Evolutionary conservation across 1,140 invertebrate genomes (phyloP), one percentile per base, ranked within the genome.

Genomic region (Drosophila teissieri): DNA sequence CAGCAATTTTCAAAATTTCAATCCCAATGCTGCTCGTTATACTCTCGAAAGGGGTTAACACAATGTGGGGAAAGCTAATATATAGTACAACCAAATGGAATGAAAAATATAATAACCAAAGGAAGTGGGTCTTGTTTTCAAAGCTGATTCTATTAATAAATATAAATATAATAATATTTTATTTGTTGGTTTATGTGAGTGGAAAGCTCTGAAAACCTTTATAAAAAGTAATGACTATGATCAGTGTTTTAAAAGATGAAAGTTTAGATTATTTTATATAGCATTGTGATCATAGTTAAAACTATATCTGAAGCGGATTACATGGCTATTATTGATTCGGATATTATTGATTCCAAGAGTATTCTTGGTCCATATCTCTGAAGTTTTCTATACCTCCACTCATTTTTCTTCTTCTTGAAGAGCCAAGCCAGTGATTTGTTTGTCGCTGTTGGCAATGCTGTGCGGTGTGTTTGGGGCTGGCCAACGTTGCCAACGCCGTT

Each of bases 1-100:
- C 77, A 89, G 84, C 84, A 88, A 88, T 88, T 88, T 88, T 88
- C 57, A 88, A 88, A 88, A 88, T 78, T 78, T 78, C 76, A 78
- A 78, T 78, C 76, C 76, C 76, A 78, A 11, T 31, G 44, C 49
- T 56, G 56, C 57, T 70, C 14, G 36, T 39, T 49, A 40, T 70
- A 42, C 67, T 14, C 67, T 70, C 1, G 24, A 1, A 70, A 39
- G 44, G 52, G 27, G 42, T 36, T 37, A 17, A 22, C 15, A 37
- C 8, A 11, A 22, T 68, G 44, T 54, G 17, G 12, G 45, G 12
- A 44, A 1, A 8, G 27, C 4, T 3, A 2, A 19, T 2, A 19
- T 19, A 19, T 19, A 3, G 12, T 3, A 22, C 22, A n/a, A 7
- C 14, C 1, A 19, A 17, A 12, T 10, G 3, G 4, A 17, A 10